Percentiles rank a stretch among this genome's conserved stretches.
phyloP scores from a whole-genome alignment of 2,797 vertebrate genomes.

The Enteromius trimaculatus region DNA sequence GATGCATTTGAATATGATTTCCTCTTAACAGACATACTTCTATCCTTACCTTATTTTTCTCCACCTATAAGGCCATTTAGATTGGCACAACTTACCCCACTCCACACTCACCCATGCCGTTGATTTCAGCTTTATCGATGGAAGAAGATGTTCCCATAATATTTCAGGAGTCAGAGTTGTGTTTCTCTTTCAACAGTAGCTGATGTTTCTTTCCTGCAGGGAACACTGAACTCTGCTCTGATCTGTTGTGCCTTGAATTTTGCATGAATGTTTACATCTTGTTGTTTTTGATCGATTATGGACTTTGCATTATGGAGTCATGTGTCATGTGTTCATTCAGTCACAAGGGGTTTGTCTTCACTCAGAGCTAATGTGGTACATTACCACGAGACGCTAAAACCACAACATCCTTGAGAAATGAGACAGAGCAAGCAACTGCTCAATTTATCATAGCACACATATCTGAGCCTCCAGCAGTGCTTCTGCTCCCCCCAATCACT shows the following conservation, averaged over 20 bases:
- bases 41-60: background rate
- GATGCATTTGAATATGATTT: too few species aligned
- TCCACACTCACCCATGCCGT: background rate
- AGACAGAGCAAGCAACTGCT: background rate
- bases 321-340: background rate
- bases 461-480: background rate
- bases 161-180: background rate
- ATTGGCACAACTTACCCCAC: background rate
- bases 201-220: background rate
- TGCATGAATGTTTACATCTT: conserved; percentile 1
- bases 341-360: background rate
- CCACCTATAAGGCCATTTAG: background rate
- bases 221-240: background rate
- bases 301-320: background rate
- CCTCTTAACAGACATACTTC: background rate
- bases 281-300: background rate
- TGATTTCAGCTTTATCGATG: conserved; percentile 8
- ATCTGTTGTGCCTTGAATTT: background rate
- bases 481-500: background rate
- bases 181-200: background rate
- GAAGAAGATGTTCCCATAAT: conserved; percentile 3
- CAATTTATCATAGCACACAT: background rate
- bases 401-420: background rate
- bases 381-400: background rate
- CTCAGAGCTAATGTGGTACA: background rate